phyloP scores from a whole-genome alignment of 1,140 invertebrate genomes.

The Drosophila equinoxialis region DNA sequence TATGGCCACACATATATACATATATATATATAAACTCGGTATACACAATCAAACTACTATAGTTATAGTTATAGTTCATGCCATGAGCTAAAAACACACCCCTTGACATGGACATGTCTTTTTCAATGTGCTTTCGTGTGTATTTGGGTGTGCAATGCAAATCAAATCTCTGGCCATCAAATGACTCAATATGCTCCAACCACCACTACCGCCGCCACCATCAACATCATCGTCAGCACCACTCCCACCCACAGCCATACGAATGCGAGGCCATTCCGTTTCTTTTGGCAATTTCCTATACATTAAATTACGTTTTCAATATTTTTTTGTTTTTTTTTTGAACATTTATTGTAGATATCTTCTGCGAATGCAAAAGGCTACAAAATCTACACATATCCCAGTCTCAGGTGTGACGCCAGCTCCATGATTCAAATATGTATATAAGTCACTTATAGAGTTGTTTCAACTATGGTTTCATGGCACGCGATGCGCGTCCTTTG shows the following conservation, averaged over 20 bases:
- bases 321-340: slow-evolving; percentile 64
- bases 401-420: slow-evolving; percentile 47
- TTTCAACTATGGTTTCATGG: slow-evolving; percentile 46
- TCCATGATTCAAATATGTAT: slow-evolving; percentile 35
- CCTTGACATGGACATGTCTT: slow-evolving; percentile 25
- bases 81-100: slow-evolving; percentile 31
- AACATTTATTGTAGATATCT: slow-evolving; percentile 73
- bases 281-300: slow-evolving; percentile 48
- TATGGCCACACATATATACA: not conserved
- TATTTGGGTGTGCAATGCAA: slow-evolving; percentile 45
- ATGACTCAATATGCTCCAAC: slow-evolving; percentile 63
- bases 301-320: slow-evolving; percentile 70
- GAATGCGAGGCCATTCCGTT: not conserved
- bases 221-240: not conserved
- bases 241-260: slow-evolving; percentile 23
- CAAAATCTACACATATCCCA: slow-evolving; percentile 29
- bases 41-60: no score
- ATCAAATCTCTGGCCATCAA: slow-evolving; percentile 64
- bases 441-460: slow-evolving; percentile 52
- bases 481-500: slow-evolving; percentile 57
- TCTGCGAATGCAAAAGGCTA: slow-evolving; percentile 39
- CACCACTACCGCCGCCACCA: not conserved
- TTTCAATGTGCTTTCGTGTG: slow-evolving; percentile 9
- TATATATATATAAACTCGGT: not conserved
- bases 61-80: slow-evolving; percentile 20